phyloP scores from a whole-genome alignment of 2,888 invertebrate species.

The Pristionchus entomophagus region DNA sequence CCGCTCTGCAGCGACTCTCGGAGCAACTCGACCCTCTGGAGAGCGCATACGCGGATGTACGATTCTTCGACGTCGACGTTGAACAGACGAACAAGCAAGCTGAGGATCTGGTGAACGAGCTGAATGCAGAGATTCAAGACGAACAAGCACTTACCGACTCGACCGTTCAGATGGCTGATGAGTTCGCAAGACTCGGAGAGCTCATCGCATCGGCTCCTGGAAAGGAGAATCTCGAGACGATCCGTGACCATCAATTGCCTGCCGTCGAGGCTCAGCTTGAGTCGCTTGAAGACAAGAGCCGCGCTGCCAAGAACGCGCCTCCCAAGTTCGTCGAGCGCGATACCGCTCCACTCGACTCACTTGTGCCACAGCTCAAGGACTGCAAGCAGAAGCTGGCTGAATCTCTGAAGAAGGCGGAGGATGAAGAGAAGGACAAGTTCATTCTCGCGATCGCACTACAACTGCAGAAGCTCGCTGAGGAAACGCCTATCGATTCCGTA shows the following conservation, averaged over 20 bases:
- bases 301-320: conserved; percentile 41
- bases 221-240: conserved; percentile 32
- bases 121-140: conserved; percentile 9
- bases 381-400: conserved; percentile 29
- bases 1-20: conserved; percentile 57
- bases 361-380: background rate
- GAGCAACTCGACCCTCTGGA: conserved; percentile 57
- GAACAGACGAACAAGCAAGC: conserved; percentile 64
- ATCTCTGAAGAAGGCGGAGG: conserved; percentile 27
- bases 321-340: conserved; percentile 34
- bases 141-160: conserved; percentile 58
- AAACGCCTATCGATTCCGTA: conserved; percentile 4
- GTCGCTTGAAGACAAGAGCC: conserved; percentile 38
- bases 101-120: conserved; percentile 51
- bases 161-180: conserved; percentile 56
- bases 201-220: conserved; percentile 43
- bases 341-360: background rate
- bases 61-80: conserved; percentile 67
- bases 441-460: conserved; percentile 41
- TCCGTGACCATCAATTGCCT: conserved; percentile 39
- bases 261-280: conserved; percentile 30
- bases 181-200: conserved; percentile 51
- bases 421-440: conserved; percentile 45
- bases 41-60: conserved; percentile 62
- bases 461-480: conserved; percentile 31